Conservation (phyloP, 2,888 invertebrate species). For the Mimumesa dahlbomi region DNA sequence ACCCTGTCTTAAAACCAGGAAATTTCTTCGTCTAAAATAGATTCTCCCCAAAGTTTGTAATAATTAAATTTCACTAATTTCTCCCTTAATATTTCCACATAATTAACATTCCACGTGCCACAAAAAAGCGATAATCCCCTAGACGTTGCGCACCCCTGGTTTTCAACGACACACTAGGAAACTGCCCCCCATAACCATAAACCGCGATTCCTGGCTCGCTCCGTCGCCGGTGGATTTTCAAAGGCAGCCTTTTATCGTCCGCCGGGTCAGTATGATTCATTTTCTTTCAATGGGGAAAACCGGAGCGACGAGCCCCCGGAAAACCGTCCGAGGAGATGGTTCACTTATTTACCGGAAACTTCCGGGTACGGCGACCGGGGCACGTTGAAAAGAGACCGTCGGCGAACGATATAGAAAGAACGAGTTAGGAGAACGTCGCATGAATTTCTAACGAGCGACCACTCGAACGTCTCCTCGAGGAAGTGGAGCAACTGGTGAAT, state of each 20-base stretch:
- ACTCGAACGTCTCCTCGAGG: constrained; percentile 34
- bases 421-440: constrained; percentile 8
- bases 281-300: constrained; percentile 13
- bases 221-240: constrained; percentile 21
- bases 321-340: constrained; percentile 34
- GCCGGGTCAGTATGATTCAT: constrained; percentile 13
- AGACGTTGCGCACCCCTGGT: too few relatives aligned
- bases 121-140: too few relatives aligned
- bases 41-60: too few relatives aligned
- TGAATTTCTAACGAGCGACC: constrained; percentile 65
- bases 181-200: constrained; percentile 38
- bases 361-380: constrained; percentile 22
- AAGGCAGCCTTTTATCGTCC: constrained; percentile 26
- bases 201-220: constrained; percentile 29
- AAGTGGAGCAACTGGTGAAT: constrained; percentile 62
- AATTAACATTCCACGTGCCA: too few relatives aligned
- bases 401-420: constrained; percentile 13
- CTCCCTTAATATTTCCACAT: too few relatives aligned
- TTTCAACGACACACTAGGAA: constrained; percentile 28
- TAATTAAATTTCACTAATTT: too few relatives aligned
- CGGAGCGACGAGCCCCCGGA: constrained; percentile 9
- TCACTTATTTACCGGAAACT: constrained; percentile 49
- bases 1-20: too few relatives aligned
- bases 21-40: too few relatives aligned
- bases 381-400: constrained; percentile 42